phyloP scores from a whole-genome alignment of 1,140 invertebrate species.

The Triops cancriformis region DNA sequence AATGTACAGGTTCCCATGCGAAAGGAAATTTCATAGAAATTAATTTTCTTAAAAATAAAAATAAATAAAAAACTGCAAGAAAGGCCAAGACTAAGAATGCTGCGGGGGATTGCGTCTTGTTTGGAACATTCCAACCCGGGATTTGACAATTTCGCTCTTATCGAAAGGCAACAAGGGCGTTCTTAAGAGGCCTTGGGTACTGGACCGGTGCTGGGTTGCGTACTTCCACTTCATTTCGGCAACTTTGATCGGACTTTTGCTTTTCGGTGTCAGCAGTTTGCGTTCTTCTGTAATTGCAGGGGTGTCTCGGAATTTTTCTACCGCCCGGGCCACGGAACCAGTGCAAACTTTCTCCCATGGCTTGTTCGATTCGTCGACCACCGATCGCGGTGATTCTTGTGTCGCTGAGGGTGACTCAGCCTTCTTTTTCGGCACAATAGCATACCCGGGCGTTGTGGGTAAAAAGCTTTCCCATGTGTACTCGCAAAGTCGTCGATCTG shows the following conservation, averaged over 20 bases:
- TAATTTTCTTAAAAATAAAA: background rate
- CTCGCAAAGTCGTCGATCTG: slow-evolving; percentile 18
- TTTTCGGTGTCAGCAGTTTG: background rate
- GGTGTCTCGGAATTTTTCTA: slow-evolving; percentile 27
- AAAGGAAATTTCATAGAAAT: background rate
- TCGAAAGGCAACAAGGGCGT: slow-evolving; percentile 21
- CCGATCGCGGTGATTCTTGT: background rate
- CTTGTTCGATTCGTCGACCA: background rate
- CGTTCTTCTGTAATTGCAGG: slow-evolving; percentile 17
- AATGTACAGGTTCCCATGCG: background rate
- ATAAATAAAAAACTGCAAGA: background rate
- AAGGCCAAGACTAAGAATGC: background rate
- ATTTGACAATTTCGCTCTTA: slow-evolving; percentile 24
- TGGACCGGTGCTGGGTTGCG: background rate
- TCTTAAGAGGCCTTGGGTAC: background rate
- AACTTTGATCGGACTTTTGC: slow-evolving; percentile 16
- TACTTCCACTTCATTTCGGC: slow-evolving; percentile 20
- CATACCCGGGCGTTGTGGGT: slow-evolving; percentile 9
- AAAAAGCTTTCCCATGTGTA: slow-evolving; percentile 24
- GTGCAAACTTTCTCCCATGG: slow-evolving; percentile 31
- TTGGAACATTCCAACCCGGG: slow-evolving; percentile 23
- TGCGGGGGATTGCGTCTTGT: background rate
- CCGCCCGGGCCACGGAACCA: slow-evolving; percentile 27
- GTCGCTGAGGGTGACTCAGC: background rate
- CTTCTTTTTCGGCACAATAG: background rate